Evolutionary conservation across 2,113 vertebrate genomes (phyloP), one percentile per base, ranked within the genome.

Genomic region (Oncorhynchus keta): DNA sequence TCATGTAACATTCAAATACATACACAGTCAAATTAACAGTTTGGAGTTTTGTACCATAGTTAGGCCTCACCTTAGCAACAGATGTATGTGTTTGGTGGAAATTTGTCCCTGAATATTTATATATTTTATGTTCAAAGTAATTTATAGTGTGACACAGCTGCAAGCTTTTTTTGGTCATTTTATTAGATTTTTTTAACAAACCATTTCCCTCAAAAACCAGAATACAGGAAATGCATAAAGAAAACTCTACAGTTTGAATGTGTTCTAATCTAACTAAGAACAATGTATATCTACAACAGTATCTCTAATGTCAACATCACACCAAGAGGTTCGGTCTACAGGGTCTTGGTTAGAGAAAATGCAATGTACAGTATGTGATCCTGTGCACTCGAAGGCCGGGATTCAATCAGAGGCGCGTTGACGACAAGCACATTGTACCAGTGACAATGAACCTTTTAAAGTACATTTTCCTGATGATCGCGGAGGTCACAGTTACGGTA

Each of bases 151-250:
- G 24, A 62, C 76, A 76, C 74, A 68, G 70, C 68, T 83, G 76
- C 72, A 20, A 66, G 16, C 66, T 20, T 39, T 45, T 66, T 64
- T 70, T 70, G 90, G 88, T 89, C 85, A 88, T 90, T 92, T 90
- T 89, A 89, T 90, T 91, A 1, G 69, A 79, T 84, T 86, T 85
- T 74, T 81, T 89, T 92, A 92, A 91, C 88, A 91, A 88, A 35
- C 59, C 18, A 48, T 48, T 88, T 91, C 83, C 85, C 85, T 89
- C 87, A 86, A 92, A 92, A 91, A 93, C 89, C 89, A 91, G 87
- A 90, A 93, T 89, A 92, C 91, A 93, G 86, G 92, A 91, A 93
- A 93, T 91, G 90, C 88, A 89, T 92, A 91, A 91, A 89, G 85
- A 90, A 93, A 92, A 93, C 91, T 92, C 88, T 92, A 91, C 91